Evolutionary conservation across 2,797 vertebrate species (phyloP).

Genomic region (Yasuhikotakia modesta): DNA sequence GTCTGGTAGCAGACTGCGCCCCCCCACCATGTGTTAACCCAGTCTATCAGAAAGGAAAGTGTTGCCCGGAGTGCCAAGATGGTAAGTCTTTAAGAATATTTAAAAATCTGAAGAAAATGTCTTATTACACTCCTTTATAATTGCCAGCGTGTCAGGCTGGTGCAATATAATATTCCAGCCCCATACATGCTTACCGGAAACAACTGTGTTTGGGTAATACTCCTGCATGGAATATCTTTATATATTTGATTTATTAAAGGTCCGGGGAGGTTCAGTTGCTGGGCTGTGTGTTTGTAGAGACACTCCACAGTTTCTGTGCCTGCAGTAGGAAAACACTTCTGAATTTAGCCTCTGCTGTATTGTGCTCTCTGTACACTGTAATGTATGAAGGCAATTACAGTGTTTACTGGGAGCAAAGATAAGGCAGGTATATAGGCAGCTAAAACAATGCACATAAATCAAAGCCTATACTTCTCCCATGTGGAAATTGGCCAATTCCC

Average conservation of each 20-base stretch:
- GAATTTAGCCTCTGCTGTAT: constrained; percentile 27
- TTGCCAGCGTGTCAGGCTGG: background rate
- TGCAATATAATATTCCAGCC: background rate
- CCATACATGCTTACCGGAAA: background rate
- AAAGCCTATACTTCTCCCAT: constrained; percentile 7
- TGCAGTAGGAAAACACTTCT: constrained; percentile 31
- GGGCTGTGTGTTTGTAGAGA: background rate
- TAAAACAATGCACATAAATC: constrained; percentile 40
- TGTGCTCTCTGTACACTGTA: constrained; percentile 26
- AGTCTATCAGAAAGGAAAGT: constrained; percentile 80
- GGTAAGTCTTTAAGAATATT: constrained; percentile 66
- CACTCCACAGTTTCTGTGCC: constrained; percentile 12
- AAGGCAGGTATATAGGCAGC: constrained; percentile 26
- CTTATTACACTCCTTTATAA: background rate
- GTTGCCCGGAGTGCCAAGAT: constrained; percentile 83
- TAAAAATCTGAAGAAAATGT: background rate
- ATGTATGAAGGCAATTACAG: constrained; percentile 47
- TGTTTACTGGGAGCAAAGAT: constrained; percentile 45
- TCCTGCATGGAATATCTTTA: constrained; percentile 26
- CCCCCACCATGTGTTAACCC: constrained; percentile 85
- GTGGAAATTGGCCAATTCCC: constrained; percentile 33
- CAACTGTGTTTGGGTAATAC: constrained; percentile 19
- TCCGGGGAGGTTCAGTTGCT: constrained; percentile 22
- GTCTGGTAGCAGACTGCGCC: constrained; percentile 83
- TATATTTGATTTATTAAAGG: constrained; percentile 31